Evolutionary conservation across 2,113 vertebrate genomes (phyloP), one percentile per base, ranked within the genome.

Genomic region (Sorex araneus): DNA sequence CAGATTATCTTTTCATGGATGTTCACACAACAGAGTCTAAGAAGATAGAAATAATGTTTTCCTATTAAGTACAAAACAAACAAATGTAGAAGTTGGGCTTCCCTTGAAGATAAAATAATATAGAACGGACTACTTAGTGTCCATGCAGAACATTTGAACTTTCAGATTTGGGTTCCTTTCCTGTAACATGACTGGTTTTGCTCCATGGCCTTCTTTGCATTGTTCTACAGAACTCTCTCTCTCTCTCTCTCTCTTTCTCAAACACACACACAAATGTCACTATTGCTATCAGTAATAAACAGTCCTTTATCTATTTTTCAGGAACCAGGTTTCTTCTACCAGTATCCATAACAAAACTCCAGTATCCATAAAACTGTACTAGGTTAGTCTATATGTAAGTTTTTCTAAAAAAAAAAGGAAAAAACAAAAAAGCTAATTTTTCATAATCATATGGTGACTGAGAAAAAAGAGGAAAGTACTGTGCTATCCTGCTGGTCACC

Each of bases 401-500:
- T 34, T 36, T 40, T 7, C 40, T 40, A 4, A 40, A 50, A 47
- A 4, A 40, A 50, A 47, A 84, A 84, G 50, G 27, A 75, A 21
- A 13, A 54, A 54, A 54, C 54, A 54, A 54, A 54, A 13, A 54
- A 11, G 4, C 15, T 16, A 11, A 54, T 63, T 13, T 13, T 71
- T 71, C 18, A 66, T 8, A 34, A 6, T 47, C 40, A 83, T 4
- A 3, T 6, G 34, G 19, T 27, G 32, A 11, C 21, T 18, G 9
- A 63, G 36, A 84, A n/a, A 47, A 50, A 23, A 54, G 21, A 69
- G 45, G 57, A 47, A 45, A 76, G 47, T 27, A 3, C 10, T 11
- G 0, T 34, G n/a, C 4, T 1, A 0, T 82, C 25, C 6, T 34
- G 57, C 0, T 32, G 13, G 25, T 73, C 19, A 9, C 21, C 77